Percentiles rank a stretch among this genome's conserved stretches.
phyloP scores from a whole-genome alignment of 2,797 vertebrate species.

The Neosilurus mollespiculum region DNA sequence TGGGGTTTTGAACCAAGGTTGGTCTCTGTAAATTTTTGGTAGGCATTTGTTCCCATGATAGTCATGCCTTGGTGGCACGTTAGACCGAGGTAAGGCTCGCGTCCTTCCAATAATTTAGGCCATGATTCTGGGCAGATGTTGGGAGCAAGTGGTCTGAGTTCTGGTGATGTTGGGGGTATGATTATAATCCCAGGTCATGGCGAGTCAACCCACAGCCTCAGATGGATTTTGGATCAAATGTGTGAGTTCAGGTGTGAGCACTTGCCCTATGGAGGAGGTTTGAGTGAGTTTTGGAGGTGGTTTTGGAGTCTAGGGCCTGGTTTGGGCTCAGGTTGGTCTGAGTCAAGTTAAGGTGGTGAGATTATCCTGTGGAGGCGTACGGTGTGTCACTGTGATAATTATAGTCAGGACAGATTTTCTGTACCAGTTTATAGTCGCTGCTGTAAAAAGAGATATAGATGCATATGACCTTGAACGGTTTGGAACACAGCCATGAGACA shows the following conservation, averaged over 20 bases:
- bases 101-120: background rate
- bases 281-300: background rate
- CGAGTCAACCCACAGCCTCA: background rate
- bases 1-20: too few relatives aligned
- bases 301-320: background rate
- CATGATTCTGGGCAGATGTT: too few relatives aligned
- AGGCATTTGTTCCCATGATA: background rate
- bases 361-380: slow-evolving; percentile 93
- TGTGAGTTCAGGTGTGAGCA: background rate
- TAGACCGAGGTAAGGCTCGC: background rate
- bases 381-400: slow-evolving; percentile 98
- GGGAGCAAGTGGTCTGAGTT: background rate
- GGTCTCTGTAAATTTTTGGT: too few relatives aligned
- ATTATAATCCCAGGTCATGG: background rate
- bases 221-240: background rate
- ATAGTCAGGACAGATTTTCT: slow-evolving; percentile 98
- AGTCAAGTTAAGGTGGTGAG: background rate
- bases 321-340: background rate
- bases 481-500: slow-evolving; percentile 98
- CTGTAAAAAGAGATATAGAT: slow-evolving; percentile 99
- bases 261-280: background rate
- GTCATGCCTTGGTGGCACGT: background rate
- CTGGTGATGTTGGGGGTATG: background rate
- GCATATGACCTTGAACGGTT: slow-evolving; percentile 98
- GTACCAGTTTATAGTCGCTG: slow-evolving; percentile 97